Evolutionary conservation across 30 jellyfish, hydroid and myxozoan genomes (phyloP).

Genomic region (Euphysa ruthae): DNA sequence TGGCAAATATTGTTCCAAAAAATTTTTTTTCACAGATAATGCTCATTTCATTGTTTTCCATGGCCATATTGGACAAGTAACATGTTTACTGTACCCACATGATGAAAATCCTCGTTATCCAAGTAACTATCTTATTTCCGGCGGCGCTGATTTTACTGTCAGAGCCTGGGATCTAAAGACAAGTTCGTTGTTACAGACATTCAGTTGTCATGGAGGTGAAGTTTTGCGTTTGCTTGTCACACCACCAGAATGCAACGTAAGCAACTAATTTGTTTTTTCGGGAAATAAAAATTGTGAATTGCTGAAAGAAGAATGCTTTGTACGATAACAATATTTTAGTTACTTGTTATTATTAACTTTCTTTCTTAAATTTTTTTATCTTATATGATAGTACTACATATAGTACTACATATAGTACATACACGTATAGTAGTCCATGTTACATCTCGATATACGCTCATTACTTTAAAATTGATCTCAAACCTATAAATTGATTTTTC

Average conservation of each 20-base stretch:
- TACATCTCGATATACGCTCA: too few relatives aligned
- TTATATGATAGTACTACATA: too few relatives aligned
- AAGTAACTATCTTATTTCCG: constrained; percentile 76
- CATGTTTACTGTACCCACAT: constrained; percentile 88
- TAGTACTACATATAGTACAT: too few relatives aligned
- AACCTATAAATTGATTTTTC: too few relatives aligned
- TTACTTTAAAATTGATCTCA: too few relatives aligned
- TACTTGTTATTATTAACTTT: too few relatives aligned
- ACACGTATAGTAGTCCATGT: too few relatives aligned
- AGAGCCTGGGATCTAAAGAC: constrained; percentile 84
- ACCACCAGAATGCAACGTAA: constrained; percentile 92
- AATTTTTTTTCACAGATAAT: constrained; percentile 34
- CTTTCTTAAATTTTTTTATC: too few relatives aligned
- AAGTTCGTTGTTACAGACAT: constrained; percentile 61
- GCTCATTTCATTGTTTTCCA: constrained; percentile 31
- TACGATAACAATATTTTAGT: too few relatives aligned
- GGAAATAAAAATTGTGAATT: too few relatives aligned
- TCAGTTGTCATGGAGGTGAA: constrained; percentile 97
- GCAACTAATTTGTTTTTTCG: background rate
- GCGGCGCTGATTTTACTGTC: constrained; percentile 97
- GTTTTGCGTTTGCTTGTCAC: constrained; percentile 74
- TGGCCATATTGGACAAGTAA: constrained; percentile 91
- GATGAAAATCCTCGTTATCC: constrained; percentile 98
- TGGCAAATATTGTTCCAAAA: too few relatives aligned
- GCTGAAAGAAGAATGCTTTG: too few relatives aligned